Evolutionary conservation across 2,113 vertebrate species (phyloP).

Genomic region (Phyllostomus discolor): DNA sequence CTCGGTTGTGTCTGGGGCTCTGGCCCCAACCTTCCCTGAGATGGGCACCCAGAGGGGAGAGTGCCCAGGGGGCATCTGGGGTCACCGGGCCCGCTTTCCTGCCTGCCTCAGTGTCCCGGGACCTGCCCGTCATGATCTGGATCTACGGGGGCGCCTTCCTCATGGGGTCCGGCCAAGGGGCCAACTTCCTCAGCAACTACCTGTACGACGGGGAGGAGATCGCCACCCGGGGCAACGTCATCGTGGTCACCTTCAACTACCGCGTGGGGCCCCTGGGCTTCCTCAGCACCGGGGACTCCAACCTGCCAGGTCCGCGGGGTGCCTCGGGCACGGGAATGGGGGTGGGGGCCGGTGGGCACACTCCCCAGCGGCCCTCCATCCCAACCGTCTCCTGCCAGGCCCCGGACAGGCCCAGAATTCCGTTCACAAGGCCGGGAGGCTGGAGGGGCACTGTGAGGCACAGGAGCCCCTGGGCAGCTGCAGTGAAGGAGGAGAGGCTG

Average conservation of each 20-base stretch:
- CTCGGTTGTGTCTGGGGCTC: neutral
- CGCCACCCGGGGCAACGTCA: slow-evolving; percentile 89
- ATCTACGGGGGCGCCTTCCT: slow-evolving; percentile 92
- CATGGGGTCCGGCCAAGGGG: slow-evolving; percentile 82
- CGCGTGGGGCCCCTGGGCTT: slow-evolving; percentile 92
- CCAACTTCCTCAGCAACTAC: slow-evolving; percentile 89
- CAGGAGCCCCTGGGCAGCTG: neutral
- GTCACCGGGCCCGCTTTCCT: neutral
- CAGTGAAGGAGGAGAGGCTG: neutral
- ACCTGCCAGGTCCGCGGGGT: slow-evolving; percentile 77
- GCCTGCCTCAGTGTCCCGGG: slow-evolving; percentile 82
- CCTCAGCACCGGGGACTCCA: slow-evolving; percentile 91
- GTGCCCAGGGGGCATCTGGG: accelerated
- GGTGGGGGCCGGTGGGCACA: accelerated
- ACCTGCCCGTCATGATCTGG: slow-evolving; percentile 93
- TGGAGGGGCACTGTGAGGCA: no score
- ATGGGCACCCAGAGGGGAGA: neutral
- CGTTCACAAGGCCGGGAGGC: neutral
- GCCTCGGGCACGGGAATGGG: accelerated
- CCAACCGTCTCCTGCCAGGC: neutral
- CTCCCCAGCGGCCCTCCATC: neutral
- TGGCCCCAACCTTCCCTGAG: neutral
- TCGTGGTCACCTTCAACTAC: slow-evolving; percentile 93
- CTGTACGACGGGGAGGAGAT: slow-evolving; percentile 91
- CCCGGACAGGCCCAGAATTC: neutral